Evolutionary conservation across 2,797 vertebrate species (phyloP), one percentile per base, ranked within the genome.

Genomic region (Limnodromus scolopaceus): DNA sequence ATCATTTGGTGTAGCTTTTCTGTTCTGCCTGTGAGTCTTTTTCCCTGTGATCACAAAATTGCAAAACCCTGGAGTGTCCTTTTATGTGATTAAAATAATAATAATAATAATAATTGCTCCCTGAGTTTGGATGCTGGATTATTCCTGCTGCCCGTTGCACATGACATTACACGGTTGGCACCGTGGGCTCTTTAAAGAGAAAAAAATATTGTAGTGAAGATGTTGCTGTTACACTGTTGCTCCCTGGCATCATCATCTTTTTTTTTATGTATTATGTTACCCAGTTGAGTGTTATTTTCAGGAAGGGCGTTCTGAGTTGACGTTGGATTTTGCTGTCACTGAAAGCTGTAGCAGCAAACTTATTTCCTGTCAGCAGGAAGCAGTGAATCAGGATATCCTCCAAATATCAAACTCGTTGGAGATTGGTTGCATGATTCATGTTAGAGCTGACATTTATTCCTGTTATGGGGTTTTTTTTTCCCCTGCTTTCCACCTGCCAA

Each of bases 301-400:
- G 65, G 78, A 72, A 68, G 76, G 79, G 45, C 53, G 32, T 92
- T 93, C 87, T 74, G 90, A 71, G 66, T 92, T 95, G 79, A 71
- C 20, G 32, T 80, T 80, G 79, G 63, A 77, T 97, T 91, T 95
- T 85, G 91, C 90, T 65, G 78, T 84, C 88, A 81, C 94, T 70
- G 95, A 94, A 77, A 97, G 92, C 96, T 84, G 88, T 89, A 96
- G 96, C 94, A 95, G 79, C 95, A 97, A 95, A 95, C 92, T 92
- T 92, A 19, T 61, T 95, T 97, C 66, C 86, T 90, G 94, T 83
- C 64, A 74, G 84, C 66, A 75, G 83, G 84, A 93, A 92, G 82
- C 80, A 91, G 76, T 97, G 96, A 97, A 90, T 97, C 97, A 97
- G 97, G 96, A 88, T 96, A 49, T 96, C 89, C 96, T 97, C 91